A percentile compares a stretch with the other conserved stretches of the same genome.
Conservation (phyloP, 1,140 invertebrate species). For the Drosophila parabipectinata region DNA sequence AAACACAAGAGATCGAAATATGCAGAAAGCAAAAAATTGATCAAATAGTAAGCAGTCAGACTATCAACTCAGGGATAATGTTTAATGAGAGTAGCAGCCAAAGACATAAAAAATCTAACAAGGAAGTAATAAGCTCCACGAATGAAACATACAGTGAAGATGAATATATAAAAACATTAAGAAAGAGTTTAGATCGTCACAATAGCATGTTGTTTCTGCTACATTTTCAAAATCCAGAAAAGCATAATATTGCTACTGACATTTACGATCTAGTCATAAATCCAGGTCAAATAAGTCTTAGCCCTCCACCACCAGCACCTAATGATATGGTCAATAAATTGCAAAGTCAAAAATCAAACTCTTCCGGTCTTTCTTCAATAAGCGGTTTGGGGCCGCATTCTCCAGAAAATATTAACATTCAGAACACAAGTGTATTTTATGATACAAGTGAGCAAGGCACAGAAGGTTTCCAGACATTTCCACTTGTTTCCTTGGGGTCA, state of each 20-base stretch:
- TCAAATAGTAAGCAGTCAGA: slow-evolving; percentile 25
- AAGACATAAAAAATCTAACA: neutral
- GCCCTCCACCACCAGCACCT: slow-evolving; percentile 92
- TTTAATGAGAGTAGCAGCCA: neutral
- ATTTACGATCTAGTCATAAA: slow-evolving; percentile 59
- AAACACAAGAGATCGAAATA: slow-evolving; percentile 77
- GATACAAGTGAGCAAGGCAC: slow-evolving; percentile 34
- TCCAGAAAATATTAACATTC: slow-evolving; percentile 76
- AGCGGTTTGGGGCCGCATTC: slow-evolving; percentile 92
- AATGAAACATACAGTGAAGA: slow-evolving; percentile 76
- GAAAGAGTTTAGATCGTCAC: slow-evolving; percentile 74
- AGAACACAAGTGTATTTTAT: slow-evolving; percentile 21
- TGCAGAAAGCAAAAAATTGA: slow-evolving; percentile 67
- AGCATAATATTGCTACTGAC: slow-evolving; percentile 36
- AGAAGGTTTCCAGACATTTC: slow-evolving; percentile 15
- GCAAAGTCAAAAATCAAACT: slow-evolving; percentile 88
- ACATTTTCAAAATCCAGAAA: slow-evolving; percentile 79
- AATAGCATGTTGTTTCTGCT: slow-evolving; percentile 82
- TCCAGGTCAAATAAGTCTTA: slow-evolving; percentile 87
- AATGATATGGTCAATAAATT: slow-evolving; percentile 55
- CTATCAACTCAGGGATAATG: neutral
- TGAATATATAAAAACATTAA: slow-evolving; percentile 79
- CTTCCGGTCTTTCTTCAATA: slow-evolving; percentile 93
- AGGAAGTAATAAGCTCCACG: slow-evolving; percentile 15
- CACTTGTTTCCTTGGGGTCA: neutral